Evolutionary conservation across 2,797 vertebrate genomes (phyloP).

Genomic region (Balearica regulorum): DNA sequence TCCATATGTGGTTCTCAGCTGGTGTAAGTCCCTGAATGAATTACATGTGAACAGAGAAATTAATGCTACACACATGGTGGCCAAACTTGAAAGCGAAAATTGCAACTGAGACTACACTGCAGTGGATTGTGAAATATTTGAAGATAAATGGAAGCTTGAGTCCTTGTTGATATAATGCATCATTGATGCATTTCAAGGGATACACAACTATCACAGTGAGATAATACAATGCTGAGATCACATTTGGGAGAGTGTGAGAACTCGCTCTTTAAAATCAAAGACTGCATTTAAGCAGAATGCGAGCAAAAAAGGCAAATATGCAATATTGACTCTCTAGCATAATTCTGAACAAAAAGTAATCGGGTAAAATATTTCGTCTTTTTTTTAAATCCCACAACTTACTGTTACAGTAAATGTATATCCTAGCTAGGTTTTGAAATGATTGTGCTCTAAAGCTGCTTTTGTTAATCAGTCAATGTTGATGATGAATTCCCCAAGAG

Average conservation of each 20-base stretch:
- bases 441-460: not conserved
- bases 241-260: not conserved
- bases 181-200: slow-evolving; percentile 31
- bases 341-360: not conserved
- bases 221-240: not conserved
- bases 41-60: slow-evolving; percentile 75
- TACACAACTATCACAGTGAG: not conserved
- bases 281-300: not conserved
- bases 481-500: slow-evolving; percentile 64
- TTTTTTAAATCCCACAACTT: not conserved
- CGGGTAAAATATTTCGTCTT: not conserved
- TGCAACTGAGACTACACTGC: slow-evolving; percentile 66
- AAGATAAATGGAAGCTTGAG: slow-evolving; percentile 63
- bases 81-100: slow-evolving; percentile 76
- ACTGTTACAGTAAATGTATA: not conserved
- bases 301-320: not conserved
- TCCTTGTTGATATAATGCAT: slow-evolving; percentile 52
- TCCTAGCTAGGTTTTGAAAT: not conserved
- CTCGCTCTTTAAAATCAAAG: not conserved
- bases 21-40: slow-evolving; percentile 76
- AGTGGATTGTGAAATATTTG: slow-evolving; percentile 65
- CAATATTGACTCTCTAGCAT: not conserved
- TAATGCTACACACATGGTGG: slow-evolving; percentile 73
- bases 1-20: slow-evolving; percentile 80
- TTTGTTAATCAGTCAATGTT: not conserved